A percentile compares a stretch with the other conserved stretches of the same genome.
Evolutionary conservation across 2,888 invertebrate genomes (phyloP).

Genomic region (Nomada fabriciana): DNA sequence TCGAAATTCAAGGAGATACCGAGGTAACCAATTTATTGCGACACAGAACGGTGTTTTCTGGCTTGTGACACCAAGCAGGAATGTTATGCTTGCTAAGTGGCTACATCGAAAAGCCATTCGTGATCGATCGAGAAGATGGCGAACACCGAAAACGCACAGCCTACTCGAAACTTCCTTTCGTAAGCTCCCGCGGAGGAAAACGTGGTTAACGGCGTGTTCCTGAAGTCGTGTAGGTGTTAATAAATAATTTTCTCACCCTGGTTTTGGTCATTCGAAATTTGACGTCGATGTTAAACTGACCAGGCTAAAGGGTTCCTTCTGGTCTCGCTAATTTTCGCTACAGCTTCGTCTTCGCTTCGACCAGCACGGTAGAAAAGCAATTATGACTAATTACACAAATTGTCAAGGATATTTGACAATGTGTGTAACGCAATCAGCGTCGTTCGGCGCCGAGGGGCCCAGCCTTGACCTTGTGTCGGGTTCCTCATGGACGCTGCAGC

Average conservation of each 20-base stretch:
- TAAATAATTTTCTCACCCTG: not conserved
- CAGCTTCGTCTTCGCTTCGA: not conserved
- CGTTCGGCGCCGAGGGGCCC: constrained; percentile 20
- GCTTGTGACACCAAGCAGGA: not conserved
- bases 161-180: constrained; percentile 19
- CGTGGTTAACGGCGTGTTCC: not conserved
- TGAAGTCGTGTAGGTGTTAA: not conserved
- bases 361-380: constrained; percentile 15
- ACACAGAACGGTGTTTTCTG: not conserved
- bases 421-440: constrained; percentile 43
- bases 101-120: constrained; percentile 36
- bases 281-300: not conserved
- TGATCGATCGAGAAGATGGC: constrained; percentile 26
- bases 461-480: constrained; percentile 28
- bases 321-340: not conserved
- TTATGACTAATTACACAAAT: constrained; percentile 34
- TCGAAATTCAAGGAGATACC: not conserved
- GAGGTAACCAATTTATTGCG: not conserved
- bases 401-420: constrained; percentile 28
- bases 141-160: constrained; percentile 28
- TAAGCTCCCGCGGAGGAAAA: constrained; percentile 1
- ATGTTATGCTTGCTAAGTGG: constrained; percentile 32
- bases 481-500: constrained; percentile 1
- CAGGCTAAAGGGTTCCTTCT: not conserved
- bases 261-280: not conserved